Base-by-base conservation (phyloP, 2,888 invertebrate species). In the Drosophila nigricruria region DNA sequence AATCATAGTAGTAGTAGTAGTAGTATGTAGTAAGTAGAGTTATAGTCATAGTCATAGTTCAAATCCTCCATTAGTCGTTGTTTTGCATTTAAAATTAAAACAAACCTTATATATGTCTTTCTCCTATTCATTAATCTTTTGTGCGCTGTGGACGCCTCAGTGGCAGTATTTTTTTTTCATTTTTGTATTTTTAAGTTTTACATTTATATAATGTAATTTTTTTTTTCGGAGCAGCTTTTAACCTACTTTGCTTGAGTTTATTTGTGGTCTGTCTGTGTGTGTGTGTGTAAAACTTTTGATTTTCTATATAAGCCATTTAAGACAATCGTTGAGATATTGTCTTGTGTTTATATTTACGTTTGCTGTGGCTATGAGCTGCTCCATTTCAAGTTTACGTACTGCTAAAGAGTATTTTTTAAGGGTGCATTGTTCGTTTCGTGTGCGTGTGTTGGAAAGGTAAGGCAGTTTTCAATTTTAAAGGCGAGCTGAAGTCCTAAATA, bases 31-130 rank as follows among this genome's bases (percentile, higher is more conserved):
- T 71, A 47, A 65, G 71, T 71, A 34, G 71, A 70, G 74, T 72
- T 71, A 69, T 62, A 79, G 73, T 71, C 56, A 42, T 62, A 79
- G 56, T 62, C 58, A 62, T 57, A 70, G 74, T 70, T 75, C 74
- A 93, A 93, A 91, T 93, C 92, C 92, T 93, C 93, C 93, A 91
- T 91, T 92, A 92, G 92, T 92, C 93, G 92, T 87, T 68, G 74
- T 76, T 81, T 76, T 81, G 66, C 66, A 59, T 69, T 87, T 82
- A 81, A 82, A 85, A 84, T 85, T 83, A 81, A 91, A 88, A 86
- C 77, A 75, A 79, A 72, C 79, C 79, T 84, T 87, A 78, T 66
- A 69, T 81, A 76, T 62, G 57, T 65, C 2, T 30, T 18, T 49
- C 68, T 73, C 74, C 80, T 88, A 84, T 79, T 69, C 71, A 73